Evolutionary conservation across 2,797 vertebrate species (phyloP), one percentile per base, ranked within the genome.

Genomic region (Acipenser oxyrinchus): DNA sequence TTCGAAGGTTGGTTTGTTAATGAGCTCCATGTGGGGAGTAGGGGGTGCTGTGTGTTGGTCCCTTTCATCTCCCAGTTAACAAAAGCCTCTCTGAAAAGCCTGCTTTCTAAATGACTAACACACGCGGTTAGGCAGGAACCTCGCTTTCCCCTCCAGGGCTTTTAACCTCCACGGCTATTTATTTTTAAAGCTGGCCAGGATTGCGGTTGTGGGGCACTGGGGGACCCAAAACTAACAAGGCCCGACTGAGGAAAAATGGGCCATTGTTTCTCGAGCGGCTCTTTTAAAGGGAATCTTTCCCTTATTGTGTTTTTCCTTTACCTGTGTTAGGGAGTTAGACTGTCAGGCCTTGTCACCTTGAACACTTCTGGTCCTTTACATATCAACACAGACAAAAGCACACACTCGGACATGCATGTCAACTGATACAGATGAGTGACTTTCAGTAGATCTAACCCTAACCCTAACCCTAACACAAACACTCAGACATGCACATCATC

Each of bases 1-100:
- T 83, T 82, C 79, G 75, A 76, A 77, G 81, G 78, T 83, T 74
- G 77, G 76, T 71, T 13, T 72, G 81, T 78, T 91, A 87, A 91
- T 86, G 76, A 87, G 83, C 84, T 91, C 84, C 89, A 92, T 89
- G 88, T 94, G 91, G 77, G 69, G 64, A 65, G 70, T 64, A 66
- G 71, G 69, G 51, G 70, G 72, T 55, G 66, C 48, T 69, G 71
- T 11, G 63, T 51, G 76, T 61, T 37, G 37, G 37, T 73, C 66
- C 49, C 70, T 73, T 81, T 77, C 69, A 77, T 78, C 76, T 79
- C 64, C 62, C 71, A 51, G 65, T 57, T 61, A 67, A 63, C 51
- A 62, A 70, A 74, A 67, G 10, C 51, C 57, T 51, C 37, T 51
- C 49, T 59, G 55, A 53, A 51, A 51, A 7, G 13, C 37, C 60